A percentile compares a stretch with the other conserved stretches of the same genome.
Evolutionary conservation across 2,797 vertebrate genomes (phyloP).

Genomic region (Crocodylus rhombifer): DNA sequence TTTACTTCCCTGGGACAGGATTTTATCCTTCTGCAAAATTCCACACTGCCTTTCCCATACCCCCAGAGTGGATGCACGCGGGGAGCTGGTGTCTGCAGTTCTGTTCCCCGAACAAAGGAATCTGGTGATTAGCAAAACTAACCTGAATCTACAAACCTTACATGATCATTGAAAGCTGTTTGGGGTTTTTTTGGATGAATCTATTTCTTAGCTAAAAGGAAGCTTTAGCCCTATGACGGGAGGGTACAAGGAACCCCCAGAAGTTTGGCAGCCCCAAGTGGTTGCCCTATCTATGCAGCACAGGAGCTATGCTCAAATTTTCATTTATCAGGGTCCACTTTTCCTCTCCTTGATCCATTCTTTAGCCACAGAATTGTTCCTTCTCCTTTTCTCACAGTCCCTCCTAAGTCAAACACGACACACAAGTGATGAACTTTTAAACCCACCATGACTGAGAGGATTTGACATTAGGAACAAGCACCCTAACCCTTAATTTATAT

Average conservation of each 20-base stretch:
- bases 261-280: neutral
- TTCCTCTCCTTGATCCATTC: neutral
- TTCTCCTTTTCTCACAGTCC: neutral
- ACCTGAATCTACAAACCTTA: neutral
- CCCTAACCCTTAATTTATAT: neutral
- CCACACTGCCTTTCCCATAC: neutral
- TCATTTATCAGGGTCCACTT: neutral
- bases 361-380: neutral
- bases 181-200: neutral
- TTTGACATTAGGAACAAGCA: neutral
- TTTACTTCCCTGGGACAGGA: neutral
- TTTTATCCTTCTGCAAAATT: neutral
- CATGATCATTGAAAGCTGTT: neutral
- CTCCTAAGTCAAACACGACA: neutral
- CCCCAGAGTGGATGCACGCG: neutral
- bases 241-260: neutral
- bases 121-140: neutral
- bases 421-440: neutral
- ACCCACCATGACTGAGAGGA: neutral
- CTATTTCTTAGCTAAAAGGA: neutral
- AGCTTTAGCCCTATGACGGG: neutral
- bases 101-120: neutral
- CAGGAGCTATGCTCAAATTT: neutral
- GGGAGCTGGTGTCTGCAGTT: neutral
- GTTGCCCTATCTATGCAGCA: neutral